Evolutionary conservation across 1,140 invertebrate genomes (phyloP), one percentile per base, ranked within the genome.

Genomic region (Ganaspis sp.): DNA sequence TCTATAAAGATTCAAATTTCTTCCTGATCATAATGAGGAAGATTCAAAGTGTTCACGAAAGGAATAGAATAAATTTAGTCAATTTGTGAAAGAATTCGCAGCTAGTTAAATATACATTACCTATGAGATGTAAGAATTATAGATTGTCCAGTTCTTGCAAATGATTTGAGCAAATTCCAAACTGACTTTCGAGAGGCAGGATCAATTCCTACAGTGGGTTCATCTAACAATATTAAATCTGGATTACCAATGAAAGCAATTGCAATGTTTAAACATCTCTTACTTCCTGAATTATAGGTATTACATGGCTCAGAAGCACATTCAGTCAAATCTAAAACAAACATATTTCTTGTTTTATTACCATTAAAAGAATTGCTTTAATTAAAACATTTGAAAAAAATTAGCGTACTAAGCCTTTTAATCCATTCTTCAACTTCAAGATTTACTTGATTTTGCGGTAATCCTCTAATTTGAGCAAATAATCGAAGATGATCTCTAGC

Each of bases 261-360:
- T 0, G 98, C 98, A 53, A 98, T 97, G 80, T 96, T 98, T 29
- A 99, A 90, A 89, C 99, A 99, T 54, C 98, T 93, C 87, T 98
- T 99, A 82, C 98, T 99, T 0, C 98, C 98, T 11, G 97, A 97
- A 87, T 97, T 98, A 85, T 95, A 96, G 11, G 90, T 91, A 29
- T 88, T 88, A 84, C 92, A 92, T 37, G 90, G 89, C 53, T 92
- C 89, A 64, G 87, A 83, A 19, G 90, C 91, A 73, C 90, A 92
- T 9, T 81, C 81, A 53, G 85, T 88, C 49, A 91, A 86, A 85
- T 90, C 88, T 90, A 49, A 75, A 81, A 83, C 38, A 19, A 64
- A n/a, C 42, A 74, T 21, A 17, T 0, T 11, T 26, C 8, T n/a
- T n/a, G n/a, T n/a, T n/a, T n/a, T 64, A 37, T 74, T 58, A 0